These are phyloP conservation scores for Agrotis clavis DNA, from an alignment of 2,888 invertebrate species.

Conservation along the genomic window DNA sequence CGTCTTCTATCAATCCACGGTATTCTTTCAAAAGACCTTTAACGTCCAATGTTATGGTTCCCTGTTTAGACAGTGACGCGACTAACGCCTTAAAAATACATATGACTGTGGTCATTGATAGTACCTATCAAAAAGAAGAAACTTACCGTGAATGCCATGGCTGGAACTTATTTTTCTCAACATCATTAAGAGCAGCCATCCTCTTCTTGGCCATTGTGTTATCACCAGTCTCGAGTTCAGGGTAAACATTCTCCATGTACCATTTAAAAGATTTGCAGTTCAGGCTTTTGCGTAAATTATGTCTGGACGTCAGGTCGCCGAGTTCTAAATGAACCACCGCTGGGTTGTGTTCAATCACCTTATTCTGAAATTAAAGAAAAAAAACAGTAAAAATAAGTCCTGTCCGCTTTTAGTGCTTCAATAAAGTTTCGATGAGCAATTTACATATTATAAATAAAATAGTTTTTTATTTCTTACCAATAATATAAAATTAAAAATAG, in stretches of 20 bases:
- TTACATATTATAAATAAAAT: background rate
- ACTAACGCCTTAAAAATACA: background rate
- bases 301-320: constrained; percentile 95
- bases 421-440: background rate
- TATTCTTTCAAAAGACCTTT: no score
- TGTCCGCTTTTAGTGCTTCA: background rate
- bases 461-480: no score
- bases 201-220: constrained; percentile 90
- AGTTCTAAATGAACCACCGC: constrained; percentile 91
- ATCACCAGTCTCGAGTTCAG: constrained; percentile 93
- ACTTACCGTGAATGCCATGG: constrained; percentile 95
- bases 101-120: no score
- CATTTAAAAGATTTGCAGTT: constrained; percentile 96
- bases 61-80: no score
- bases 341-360: constrained; percentile 93
- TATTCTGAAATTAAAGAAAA: constrained; percentile 89
- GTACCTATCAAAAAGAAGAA: background rate
- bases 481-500: no score
- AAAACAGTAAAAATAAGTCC: background rate
- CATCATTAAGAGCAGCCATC: constrained; percentile 91
- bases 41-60: no score
- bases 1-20: no score
- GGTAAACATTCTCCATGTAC: constrained; percentile 96
- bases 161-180: constrained; percentile 92
- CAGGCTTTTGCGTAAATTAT: constrained; percentile 93